Evolutionary conservation across 2,888 invertebrate genomes (phyloP), one percentile per base, ranked within the genome.

Genomic region (Geotrupes spiniger): DNA sequence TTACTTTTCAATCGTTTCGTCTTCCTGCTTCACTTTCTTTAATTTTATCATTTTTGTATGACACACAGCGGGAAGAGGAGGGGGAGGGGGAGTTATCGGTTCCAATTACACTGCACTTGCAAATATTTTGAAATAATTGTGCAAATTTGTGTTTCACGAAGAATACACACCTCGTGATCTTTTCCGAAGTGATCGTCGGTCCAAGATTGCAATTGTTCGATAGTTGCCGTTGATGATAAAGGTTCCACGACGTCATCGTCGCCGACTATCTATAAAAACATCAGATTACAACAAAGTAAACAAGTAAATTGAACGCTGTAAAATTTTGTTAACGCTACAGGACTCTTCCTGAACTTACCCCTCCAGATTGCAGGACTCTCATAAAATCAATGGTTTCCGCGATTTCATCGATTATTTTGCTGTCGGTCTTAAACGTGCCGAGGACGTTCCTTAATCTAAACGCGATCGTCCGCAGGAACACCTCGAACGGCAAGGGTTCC

Each of bases 1-100:
- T n/a, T n/a, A n/a, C n/a, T n/a, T n/a, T n/a, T n/a, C n/a, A n/a
- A n/a, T n/a, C n/a, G n/a, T n/a, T n/a, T n/a, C n/a, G n/a, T 53
- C 59, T 57, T 62, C 71, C 72, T 49, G 60, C 51, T 21, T 49
- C 11, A 3, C 72, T 46, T 51, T 67, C 69, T 25, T 66, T 61
- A 0, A 57, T n/a, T n/a, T n/a, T n/a, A n/a, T n/a, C n/a, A n/a
- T n/a, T n/a, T n/a, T n/a, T n/a, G n/a, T n/a, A n/a, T n/a, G n/a
- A n/a, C n/a, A n/a, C n/a, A n/a, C n/a, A n/a, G n/a, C n/a, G n/a
- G n/a, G n/a, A n/a, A n/a, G n/a, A n/a, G n/a, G n/a, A n/a, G n/a
- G n/a, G n/a, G n/a, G n/a, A n/a, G n/a, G n/a, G n/a, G n/a, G n/a
- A n/a, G n/a, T n/a, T n/a, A n/a, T n/a, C n/a, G n/a, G n/a, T n/a